Percentiles rank a stretch among this genome's conserved stretches.
phyloP scores from a whole-genome alignment of 2,113 vertebrate genomes.

The Salvelinus alpinus region DNA sequence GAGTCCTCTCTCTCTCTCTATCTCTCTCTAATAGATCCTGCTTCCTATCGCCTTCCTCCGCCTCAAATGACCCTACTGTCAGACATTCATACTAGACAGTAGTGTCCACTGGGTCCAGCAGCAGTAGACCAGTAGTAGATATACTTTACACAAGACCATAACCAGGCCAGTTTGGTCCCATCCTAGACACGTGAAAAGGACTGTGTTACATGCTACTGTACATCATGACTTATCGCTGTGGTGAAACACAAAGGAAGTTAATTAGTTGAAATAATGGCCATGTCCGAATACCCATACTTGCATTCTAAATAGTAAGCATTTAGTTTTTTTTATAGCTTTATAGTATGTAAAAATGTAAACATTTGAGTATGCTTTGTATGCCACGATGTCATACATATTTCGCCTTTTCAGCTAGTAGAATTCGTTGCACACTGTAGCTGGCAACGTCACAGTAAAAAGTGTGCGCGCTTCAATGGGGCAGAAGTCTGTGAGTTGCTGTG shows the following conservation, averaged over 20 bases:
- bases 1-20: slow-evolving; percentile 13
- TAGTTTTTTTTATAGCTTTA: no score
- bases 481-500: no score
- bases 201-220: not conserved
- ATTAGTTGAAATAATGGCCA: not conserved
- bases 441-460: no score
- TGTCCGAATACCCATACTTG: no score
- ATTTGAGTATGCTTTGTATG: no score
- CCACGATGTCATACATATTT: no score
- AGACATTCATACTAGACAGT: slow-evolving; percentile 38
- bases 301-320: no score
- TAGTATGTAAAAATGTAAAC: no score
- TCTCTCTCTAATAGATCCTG: slow-evolving; percentile 57
- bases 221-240: not conserved
- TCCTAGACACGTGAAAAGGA: not conserved
- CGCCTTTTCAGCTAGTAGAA: no score
- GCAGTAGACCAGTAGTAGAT: not conserved
- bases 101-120: not conserved
- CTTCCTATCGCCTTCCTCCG: slow-evolving; percentile 49
- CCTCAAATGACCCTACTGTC: slow-evolving; percentile 59
- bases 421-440: no score
- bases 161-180: not conserved
- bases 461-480: no score
- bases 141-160: not conserved
- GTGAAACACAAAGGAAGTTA: not conserved